These are phyloP conservation scores for Laupala kohalensis DNA, from an alignment of 1,140 invertebrate genomes.

Conservation along the genomic window DNA sequence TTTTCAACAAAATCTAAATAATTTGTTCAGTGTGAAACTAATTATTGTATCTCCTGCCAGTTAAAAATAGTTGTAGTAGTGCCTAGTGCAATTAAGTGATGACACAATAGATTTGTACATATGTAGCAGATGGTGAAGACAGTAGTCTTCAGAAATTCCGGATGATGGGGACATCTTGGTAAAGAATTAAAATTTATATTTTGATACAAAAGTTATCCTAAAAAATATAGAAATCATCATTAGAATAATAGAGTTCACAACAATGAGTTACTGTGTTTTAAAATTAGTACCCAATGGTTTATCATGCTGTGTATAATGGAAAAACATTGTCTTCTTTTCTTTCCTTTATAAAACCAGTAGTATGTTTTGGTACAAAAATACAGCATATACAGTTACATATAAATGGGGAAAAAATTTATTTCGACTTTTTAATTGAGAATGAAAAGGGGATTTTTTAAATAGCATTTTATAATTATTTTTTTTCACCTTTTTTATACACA, in stretches of 20 bases:
- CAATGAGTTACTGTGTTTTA: too few relatives aligned
- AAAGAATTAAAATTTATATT: neutral
- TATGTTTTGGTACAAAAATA: too few relatives aligned
- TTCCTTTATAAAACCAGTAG: too few relatives aligned
- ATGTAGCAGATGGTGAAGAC: neutral
- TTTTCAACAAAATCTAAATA: neutral
- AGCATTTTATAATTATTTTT: too few relatives aligned
- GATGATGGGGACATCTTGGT: neutral
- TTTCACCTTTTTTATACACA: too few relatives aligned
- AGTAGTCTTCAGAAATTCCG: neutral
- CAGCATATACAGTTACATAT: too few relatives aligned
- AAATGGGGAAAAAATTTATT: too few relatives aligned
- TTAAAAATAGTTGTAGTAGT: neutral
- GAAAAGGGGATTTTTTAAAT: too few relatives aligned
- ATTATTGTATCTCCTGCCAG: neutral
- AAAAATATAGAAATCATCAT: neutral
- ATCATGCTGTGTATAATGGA: too few relatives aligned
- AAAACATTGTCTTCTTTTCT: too few relatives aligned
- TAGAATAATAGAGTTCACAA: neutral
- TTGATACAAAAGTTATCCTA: neutral
- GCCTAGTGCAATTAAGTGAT: neutral
- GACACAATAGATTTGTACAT: neutral
- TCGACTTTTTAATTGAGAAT: too few relatives aligned
- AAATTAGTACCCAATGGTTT: too few relatives aligned
- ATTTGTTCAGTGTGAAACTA: neutral